Percentiles rank a stretch among this genome's conserved stretches.
Evolutionary conservation across 2,797 vertebrate species (phyloP).

Genomic region (Acanthurus tractus): DNA sequence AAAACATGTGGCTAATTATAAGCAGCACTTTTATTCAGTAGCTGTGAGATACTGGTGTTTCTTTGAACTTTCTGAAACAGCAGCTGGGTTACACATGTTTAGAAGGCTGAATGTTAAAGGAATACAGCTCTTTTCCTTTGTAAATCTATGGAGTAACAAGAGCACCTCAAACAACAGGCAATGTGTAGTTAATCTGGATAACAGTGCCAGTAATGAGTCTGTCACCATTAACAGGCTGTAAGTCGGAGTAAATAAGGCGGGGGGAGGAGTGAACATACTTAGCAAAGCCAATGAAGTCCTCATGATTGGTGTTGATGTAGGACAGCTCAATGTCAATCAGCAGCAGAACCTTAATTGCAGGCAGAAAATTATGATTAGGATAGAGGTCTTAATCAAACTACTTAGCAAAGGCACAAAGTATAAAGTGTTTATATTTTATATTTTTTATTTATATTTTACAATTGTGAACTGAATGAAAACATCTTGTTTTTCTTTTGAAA

Average conservation of each 20-base stretch:
- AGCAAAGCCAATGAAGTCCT: slow-evolving; percentile 99
- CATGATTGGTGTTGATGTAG: slow-evolving; percentile 99
- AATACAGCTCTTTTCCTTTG: not conserved
- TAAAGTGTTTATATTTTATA: slow-evolving; percentile 15
- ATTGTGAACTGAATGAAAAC: slow-evolving; percentile 1
- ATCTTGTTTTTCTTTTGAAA: not conserved
- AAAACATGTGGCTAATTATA: slow-evolving; percentile 40
- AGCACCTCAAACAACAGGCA: slow-evolving; percentile 31
- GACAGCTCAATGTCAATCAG: slow-evolving; percentile 97
- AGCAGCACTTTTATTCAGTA: slow-evolving; percentile 27
- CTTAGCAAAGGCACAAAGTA: not conserved
- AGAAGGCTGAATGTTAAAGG: not conserved
- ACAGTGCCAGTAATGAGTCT: slow-evolving; percentile 4
- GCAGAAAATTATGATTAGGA: slow-evolving; percentile 62
- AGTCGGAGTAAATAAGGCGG: slow-evolving; percentile 5
- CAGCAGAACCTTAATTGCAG: slow-evolving; percentile 89
- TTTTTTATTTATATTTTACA: slow-evolving; percentile 29
- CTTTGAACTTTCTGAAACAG: not conserved
- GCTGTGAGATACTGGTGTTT: slow-evolving; percentile 1
- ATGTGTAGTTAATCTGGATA: slow-evolving; percentile 36
- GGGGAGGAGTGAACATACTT: slow-evolving; percentile 87
- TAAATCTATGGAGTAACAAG: slow-evolving; percentile 13
- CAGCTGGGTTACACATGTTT: not conserved
- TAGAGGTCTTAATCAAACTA: slow-evolving; percentile 50
- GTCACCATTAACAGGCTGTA: slow-evolving; percentile 37